Conservation (phyloP, 2,113 vertebrate species). For the Poeciliopsis turrubarensis region DNA sequence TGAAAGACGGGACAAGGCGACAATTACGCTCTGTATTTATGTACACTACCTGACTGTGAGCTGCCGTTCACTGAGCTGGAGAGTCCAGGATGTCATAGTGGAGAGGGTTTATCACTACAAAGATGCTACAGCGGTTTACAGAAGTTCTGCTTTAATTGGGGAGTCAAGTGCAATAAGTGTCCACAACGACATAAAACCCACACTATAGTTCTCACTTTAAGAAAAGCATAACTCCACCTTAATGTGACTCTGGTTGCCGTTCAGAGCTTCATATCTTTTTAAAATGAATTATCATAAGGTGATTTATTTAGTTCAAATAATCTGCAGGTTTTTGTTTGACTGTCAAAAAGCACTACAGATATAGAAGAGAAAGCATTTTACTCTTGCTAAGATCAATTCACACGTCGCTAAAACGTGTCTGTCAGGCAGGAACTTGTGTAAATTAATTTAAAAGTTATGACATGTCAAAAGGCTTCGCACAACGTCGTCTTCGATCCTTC, state of each 20-base stretch:
- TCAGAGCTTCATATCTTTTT: not conserved
- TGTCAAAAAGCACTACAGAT: not conserved
- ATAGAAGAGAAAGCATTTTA: constrained; percentile 1
- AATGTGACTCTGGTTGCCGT: not conserved
- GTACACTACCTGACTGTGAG: constrained; percentile 10
- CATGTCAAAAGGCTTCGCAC: constrained; percentile 2
- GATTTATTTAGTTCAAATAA: not conserved
- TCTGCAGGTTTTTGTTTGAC: not conserved
- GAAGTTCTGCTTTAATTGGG: not conserved
- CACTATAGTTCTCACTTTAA: constrained; percentile 1
- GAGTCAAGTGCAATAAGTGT: constrained; percentile 18
- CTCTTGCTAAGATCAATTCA: constrained; percentile 16
- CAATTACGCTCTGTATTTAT: constrained; percentile 3
- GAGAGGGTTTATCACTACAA: constrained; percentile 8
- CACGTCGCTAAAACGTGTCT: constrained; percentile 21
- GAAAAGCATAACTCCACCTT: not conserved
- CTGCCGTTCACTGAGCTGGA: constrained; percentile 9
- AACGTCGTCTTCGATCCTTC: constrained; percentile 19
- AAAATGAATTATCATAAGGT: not conserved
- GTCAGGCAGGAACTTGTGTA: constrained; percentile 9
- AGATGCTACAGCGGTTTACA: not conserved
- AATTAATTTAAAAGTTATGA: not conserved
- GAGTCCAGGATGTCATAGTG: not conserved
- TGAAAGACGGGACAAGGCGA: constrained; percentile 2
- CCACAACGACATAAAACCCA: constrained; percentile 6